Evolutionary conservation across 2,888 invertebrate species (phyloP).

Genomic region (Heliconius ismenius): DNA sequence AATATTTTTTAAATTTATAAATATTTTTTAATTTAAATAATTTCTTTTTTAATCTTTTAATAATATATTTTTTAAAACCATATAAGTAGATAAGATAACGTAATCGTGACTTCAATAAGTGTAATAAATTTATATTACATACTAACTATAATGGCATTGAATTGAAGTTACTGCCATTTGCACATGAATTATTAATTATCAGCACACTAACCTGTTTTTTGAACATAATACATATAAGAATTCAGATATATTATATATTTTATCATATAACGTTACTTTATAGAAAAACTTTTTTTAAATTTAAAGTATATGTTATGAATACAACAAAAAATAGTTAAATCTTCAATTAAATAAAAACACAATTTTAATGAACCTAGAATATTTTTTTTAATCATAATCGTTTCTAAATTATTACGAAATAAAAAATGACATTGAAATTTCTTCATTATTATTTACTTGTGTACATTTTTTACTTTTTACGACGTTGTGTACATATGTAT

Average conservation of each 20-base stretch:
- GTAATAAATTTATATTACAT: constrained; percentile 11
- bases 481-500: too few species aligned
- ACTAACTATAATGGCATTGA: constrained; percentile 13
- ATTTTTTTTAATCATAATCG: too few species aligned
- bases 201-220: constrained; percentile 6
- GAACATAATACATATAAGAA: background rate
- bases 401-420: too few species aligned
- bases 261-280: background rate
- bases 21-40: background rate
- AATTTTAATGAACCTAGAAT: too few species aligned
- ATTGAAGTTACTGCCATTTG: background rate
- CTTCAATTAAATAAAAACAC: too few species aligned
- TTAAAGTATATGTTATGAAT: too few species aligned
- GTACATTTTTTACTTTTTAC: too few species aligned
- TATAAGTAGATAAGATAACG: background rate
- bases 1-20: background rate
- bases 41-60: background rate
- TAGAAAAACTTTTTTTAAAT: too few species aligned
- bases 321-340: too few species aligned
- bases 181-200: constrained; percentile 17
- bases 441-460: too few species aligned
- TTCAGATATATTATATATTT: background rate
- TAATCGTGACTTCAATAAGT: constrained; percentile 2
- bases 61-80: background rate
- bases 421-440: too few species aligned